These are phyloP conservation scores for Manis crassicaudata DNA, from an alignment of 2,797 vertebrate species.

Conservation along the genomic window DNA sequence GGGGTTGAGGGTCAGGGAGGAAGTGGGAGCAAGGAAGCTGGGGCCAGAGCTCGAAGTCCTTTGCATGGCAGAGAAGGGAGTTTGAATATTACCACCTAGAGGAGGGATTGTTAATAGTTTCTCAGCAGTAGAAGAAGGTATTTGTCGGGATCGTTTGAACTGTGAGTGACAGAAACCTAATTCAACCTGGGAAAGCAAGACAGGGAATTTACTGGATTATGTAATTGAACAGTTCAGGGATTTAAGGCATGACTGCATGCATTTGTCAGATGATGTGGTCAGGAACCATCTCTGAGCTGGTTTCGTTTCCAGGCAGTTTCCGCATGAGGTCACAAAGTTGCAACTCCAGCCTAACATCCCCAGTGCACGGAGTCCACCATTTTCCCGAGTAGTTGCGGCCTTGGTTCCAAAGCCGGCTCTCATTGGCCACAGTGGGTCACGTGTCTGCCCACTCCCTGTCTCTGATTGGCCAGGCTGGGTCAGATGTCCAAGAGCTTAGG, in stretches of 20 bases:
- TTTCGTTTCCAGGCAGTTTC: not conserved
- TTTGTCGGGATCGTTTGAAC: not conserved
- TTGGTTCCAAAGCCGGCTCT: not conserved
- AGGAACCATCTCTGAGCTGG: not conserved
- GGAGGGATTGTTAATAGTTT: not conserved
- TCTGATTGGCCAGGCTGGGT: not conserved
- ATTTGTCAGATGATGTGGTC: not conserved
- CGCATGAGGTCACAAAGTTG: not conserved
- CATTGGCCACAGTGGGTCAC: not conserved
- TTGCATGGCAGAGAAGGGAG: not conserved
- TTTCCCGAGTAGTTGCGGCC: not conserved
- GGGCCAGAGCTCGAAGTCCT: not conserved
- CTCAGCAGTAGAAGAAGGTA: not conserved
- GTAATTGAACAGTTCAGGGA: not conserved
- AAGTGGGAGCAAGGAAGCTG: not conserved
- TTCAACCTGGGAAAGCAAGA: not conserved
- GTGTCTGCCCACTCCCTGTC: not conserved
- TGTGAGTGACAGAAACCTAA: conserved; percentile 6
- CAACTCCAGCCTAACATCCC: not conserved
- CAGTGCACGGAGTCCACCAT: no score
- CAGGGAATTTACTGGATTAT: not conserved
- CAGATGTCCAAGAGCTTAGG: not conserved
- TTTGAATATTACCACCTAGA: not conserved
- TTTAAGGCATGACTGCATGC: not conserved
- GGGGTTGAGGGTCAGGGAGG: not conserved